phyloP scores from a whole-genome alignment of 2,113 vertebrate genomes.

The Laticauda colubrina region DNA sequence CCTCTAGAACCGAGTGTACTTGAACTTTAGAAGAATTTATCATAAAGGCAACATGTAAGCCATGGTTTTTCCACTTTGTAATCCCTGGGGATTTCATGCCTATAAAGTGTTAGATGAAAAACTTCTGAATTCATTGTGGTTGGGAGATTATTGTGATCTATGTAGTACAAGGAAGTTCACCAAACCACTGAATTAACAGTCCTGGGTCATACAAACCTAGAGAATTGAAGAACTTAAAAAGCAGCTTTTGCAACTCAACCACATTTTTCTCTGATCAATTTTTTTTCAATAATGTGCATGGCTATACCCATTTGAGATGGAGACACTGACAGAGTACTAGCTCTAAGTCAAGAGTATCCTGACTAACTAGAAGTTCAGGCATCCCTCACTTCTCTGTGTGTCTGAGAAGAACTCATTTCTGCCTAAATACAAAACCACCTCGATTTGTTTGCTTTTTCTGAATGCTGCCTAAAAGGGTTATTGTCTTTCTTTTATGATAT shows the following conservation, averaged over 20 bases:
- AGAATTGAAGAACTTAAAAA: neutral
- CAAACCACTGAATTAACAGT: neutral
- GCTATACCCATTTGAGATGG: neutral
- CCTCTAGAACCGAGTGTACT: neutral
- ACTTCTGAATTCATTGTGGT: neutral
- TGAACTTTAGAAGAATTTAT: neutral
- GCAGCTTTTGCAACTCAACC: neutral
- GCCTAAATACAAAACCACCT: neutral
- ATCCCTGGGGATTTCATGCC: neutral
- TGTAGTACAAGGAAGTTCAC: neutral
- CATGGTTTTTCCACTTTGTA: neutral
- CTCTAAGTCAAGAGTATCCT: neutral
- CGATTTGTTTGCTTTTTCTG: neutral
- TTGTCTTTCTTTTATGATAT: neutral
- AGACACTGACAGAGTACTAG: neutral
- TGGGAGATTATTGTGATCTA: neutral
- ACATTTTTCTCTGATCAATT: neutral
- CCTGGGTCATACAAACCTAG: neutral
- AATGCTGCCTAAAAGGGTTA: neutral
- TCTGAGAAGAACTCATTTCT: neutral
- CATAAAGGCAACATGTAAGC: neutral
- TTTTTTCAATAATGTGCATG: neutral
- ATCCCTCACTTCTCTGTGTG: neutral
- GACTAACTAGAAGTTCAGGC: neutral
- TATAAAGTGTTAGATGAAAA: neutral